These are phyloP conservation scores for Caenorhabditis brenneri DNA, from an alignment of 1,140 invertebrate species.

Conservation along the genomic window DNA sequence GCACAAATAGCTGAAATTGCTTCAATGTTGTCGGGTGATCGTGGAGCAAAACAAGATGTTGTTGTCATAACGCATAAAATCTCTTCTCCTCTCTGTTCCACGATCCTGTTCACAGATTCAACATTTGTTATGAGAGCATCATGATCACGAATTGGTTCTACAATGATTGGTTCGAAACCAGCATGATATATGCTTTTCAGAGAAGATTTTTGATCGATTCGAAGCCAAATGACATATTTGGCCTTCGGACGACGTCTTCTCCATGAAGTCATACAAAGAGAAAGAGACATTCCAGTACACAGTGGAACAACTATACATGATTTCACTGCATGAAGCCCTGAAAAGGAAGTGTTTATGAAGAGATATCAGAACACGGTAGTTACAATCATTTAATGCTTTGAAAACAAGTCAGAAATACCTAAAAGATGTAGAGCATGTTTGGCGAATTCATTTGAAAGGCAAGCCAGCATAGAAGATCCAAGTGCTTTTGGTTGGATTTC, in stretches of 20 bases:
- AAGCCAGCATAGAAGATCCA: constrained; percentile 82
- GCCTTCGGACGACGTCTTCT: constrained; percentile 77
- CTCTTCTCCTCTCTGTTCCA: constrained; percentile 73
- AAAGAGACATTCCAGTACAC: constrained; percentile 85
- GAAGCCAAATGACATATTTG: constrained; percentile 83
- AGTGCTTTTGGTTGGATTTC: constrained; percentile 87
- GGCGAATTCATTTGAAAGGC: constrained; percentile 80
- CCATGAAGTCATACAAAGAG: constrained; percentile 80
- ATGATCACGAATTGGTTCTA: constrained; percentile 76
- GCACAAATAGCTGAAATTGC: constrained; percentile 77
- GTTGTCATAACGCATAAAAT: constrained; percentile 83
- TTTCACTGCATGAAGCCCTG: constrained; percentile 74
- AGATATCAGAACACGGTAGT: too few species aligned
- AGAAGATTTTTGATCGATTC: constrained; percentile 89
- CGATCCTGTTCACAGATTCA: constrained; percentile 67
- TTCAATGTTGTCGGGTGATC: constrained; percentile 79
- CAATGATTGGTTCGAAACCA: constrained; percentile 78
- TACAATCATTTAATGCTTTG: too few species aligned
- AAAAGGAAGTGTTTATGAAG: constrained; percentile 54
- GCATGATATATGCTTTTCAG: constrained; percentile 85
- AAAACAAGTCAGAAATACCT: constrained; percentile 73
- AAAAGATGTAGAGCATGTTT: constrained; percentile 78
- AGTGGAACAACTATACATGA: constrained; percentile 77
- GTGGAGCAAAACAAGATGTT: constrained; percentile 84
- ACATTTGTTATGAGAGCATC: constrained; percentile 80